Evolutionary conservation across 2,113 vertebrate species (phyloP).

Genomic region (Tychaedon coryphoeus): DNA sequence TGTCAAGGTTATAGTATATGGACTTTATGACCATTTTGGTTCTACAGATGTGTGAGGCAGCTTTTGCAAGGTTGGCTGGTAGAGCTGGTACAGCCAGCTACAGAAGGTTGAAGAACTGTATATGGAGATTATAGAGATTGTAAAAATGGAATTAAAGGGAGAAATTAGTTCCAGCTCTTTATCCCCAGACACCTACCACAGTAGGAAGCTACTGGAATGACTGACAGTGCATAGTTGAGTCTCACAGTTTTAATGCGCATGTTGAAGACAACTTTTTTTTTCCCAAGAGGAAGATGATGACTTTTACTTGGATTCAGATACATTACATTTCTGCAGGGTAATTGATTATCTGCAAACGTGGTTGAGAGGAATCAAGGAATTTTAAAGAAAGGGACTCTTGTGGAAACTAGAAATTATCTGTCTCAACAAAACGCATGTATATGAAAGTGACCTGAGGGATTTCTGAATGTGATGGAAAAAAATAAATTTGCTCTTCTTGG

Average conservation of each 20-base stretch:
- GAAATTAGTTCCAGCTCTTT: background rate
- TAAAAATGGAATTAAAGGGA: background rate
- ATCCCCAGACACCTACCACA: background rate
- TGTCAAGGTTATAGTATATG: background rate
- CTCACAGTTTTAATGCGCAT: background rate
- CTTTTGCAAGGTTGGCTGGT: background rate
- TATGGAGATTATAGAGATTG: background rate
- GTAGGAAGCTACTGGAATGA: background rate
- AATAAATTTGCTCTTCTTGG: background rate
- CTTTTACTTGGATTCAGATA: background rate
- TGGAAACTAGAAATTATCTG: background rate
- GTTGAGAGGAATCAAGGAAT: background rate
- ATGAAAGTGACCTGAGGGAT: background rate
- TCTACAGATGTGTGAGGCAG: background rate
- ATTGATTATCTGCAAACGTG: background rate
- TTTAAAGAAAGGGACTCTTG: background rate
- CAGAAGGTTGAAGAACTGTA: background rate
- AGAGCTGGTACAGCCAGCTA: background rate
- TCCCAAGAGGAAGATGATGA: background rate
- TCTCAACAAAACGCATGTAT: background rate
- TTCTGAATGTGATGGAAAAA: background rate
- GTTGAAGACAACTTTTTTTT: background rate
- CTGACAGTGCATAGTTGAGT: background rate
- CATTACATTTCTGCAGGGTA: background rate
- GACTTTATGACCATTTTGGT: background rate